Evolutionary conservation across 2,888 invertebrate species (phyloP), one percentile per base, ranked within the genome.

Genomic region (Steinernema carpocapsae): DNA sequence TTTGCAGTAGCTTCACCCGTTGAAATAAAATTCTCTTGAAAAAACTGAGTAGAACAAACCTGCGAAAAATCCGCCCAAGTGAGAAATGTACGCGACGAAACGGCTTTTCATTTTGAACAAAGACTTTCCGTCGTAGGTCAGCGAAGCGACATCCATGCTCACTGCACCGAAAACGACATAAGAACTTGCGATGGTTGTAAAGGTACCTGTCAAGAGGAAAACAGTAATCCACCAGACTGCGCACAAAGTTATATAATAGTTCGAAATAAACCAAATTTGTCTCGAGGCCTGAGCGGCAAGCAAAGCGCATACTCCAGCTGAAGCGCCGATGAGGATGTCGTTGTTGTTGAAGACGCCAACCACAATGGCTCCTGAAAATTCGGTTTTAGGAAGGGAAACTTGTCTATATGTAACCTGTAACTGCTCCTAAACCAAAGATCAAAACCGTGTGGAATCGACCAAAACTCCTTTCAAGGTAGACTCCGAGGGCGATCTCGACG

Each of bases 281-380:
- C 26, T 29, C 32, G 64, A 64, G 1, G 64, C 64, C 32, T 29
- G 17, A 17, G 64, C 64, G 1, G 64, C 64, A 29, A 64, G 22
- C 29, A 64, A 32, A 14, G 64, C 64, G 19, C 64, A 64, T 3
- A 64, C 64, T 29, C 64, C 64, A 12, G 64, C 64, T 6, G 64
- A 64, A 29, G 64, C 64, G 10, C 64, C 64, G 14, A 64, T 64
- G 32, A 64, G 64, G 3, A 64, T 64, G 64, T 64, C 64, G 14
- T 64, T 64, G 26, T 64, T 32, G 14, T 64, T 64, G 32, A 64
- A 26, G 7, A 64, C 7, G 17, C 64, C 64, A 14, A 64, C 64
- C 1, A n/a, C 17, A 6, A 64, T 12, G 7, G 64, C 22, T 64
- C 64, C 64, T 64, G 29, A 26, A 64, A 4, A n/a, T 4, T 48